Evolutionary conservation across 2,113 vertebrate genomes (phyloP).

Genomic region (Rhinichthys klamathensis): DNA sequence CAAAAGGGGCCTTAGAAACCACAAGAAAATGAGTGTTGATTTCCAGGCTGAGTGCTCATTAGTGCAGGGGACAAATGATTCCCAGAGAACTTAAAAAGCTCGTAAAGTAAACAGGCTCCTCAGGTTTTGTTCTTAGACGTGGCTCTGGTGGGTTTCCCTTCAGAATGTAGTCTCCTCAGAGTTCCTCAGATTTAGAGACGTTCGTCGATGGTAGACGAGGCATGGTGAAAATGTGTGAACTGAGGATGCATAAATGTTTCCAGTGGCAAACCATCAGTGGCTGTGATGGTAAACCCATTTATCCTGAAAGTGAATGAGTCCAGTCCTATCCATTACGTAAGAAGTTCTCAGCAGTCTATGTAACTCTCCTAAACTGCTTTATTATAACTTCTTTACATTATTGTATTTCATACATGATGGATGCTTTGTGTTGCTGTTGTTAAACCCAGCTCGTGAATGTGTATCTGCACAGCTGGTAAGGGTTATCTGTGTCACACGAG

Average conservation of each 20-base stretch:
- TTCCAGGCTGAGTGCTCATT: background rate
- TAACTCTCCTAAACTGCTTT: background rate
- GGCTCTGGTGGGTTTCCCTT: too few species aligned
- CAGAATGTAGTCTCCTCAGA: background rate
- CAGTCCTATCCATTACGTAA: background rate
- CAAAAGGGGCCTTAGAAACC: background rate
- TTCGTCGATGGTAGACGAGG: background rate
- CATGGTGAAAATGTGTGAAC: background rate
- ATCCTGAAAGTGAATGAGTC: background rate
- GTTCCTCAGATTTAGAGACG: background rate
- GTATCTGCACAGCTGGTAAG: constrained; percentile 52
- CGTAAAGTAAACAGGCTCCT: background rate
- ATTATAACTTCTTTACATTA: background rate
- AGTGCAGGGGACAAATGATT: background rate
- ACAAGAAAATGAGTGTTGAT: background rate
- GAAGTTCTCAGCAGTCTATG: background rate
- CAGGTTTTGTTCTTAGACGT: constrained; percentile 1
- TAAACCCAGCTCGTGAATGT: background rate
- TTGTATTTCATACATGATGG: background rate
- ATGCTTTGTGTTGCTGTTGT: background rate
- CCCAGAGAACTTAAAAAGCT: background rate
- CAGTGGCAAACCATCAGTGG: background rate
- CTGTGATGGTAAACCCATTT: background rate
- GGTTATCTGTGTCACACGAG: constrained; percentile 58
- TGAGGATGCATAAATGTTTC: constrained; percentile 10